Evolutionary conservation across 2,888 invertebrate genomes (phyloP), one percentile per base, ranked within the genome.

Genomic region (Eretmocerus hayati): DNA sequence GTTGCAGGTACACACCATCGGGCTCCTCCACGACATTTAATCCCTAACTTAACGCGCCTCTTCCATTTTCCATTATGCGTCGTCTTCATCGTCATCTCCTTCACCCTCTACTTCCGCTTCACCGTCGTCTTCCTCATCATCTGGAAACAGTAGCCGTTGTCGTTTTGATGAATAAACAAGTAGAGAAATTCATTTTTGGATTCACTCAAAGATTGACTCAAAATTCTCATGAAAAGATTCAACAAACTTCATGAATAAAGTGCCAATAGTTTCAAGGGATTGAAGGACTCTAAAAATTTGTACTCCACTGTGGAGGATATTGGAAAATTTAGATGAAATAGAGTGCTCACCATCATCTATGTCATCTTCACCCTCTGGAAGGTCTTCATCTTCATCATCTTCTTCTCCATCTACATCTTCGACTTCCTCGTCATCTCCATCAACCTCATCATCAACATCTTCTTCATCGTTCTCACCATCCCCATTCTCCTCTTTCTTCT

Each of bases 401-500:
- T 77, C 83, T 37, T 81, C 83, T 8, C 79, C 83, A 37, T 81
- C 83, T 40, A 78, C 79, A 58, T 80, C 79, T 59, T 80, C 81
- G 52, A 78, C 79, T 55, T 81, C 83, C 43, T 80, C 81, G 21
- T 81, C 82, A 33, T 80, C 81, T 18, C 74, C 79, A 48, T 78
- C 79, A 46, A 76, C 78, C 50, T 81, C 81, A 50, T 81, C 79
- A 54, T 79, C 80, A 50, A 83, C 84, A 15, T 75, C 75, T n/a
- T 52, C 75, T 37, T 76, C 75, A 37, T 76, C 79, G 8, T 78
- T 77, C 55, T 77, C 77, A 52, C 81, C 81, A 21, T 81, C 82
- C 47, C 81, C 84, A 26, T 85, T 85, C 63, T 86, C 85, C 66
- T 85, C 85, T 75, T 85, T 86, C 76, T 84, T 84, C 74, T 83